phyloP scores from a whole-genome alignment of 2,797 vertebrate genomes.

The Eupleurogrammus muticus region DNA sequence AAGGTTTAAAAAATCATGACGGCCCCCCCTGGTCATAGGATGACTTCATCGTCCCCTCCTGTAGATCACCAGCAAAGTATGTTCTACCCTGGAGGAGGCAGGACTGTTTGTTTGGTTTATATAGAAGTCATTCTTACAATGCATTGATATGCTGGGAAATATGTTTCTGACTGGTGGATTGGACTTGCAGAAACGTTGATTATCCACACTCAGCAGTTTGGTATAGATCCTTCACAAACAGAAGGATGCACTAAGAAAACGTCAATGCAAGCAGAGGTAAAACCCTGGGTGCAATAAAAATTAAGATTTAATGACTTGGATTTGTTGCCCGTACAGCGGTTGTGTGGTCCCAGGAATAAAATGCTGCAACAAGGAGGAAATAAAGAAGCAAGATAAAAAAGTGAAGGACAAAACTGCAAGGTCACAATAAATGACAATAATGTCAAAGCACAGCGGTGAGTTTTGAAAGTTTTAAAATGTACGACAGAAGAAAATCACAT shows the following conservation, averaged over 20 bases:
- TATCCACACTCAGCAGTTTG: conserved; percentile 59
- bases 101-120: conserved; percentile 2
- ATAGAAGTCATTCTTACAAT: conserved; percentile 9
- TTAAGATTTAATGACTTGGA: conserved; percentile 42
- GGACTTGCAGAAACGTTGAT: conserved; percentile 44
- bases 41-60: conserved; percentile 70
- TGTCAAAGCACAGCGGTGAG: conserved; percentile 29
- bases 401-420: not conserved
- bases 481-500: conserved; percentile 36
- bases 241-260: conserved; percentile 36
- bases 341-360: conserved; percentile 23
- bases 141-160: conserved; percentile 24
- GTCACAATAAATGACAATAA: conserved; percentile 17
- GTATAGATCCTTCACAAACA: conserved; percentile 62
- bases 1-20: conserved; percentile 57
- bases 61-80: conserved; percentile 26
- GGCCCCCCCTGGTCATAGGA: conserved; percentile 62
- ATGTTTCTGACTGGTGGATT: conserved; percentile 14
- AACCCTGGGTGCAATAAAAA: conserved; percentile 51
- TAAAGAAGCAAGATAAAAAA: not conserved
- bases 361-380: not conserved
- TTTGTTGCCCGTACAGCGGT: conserved; percentile 19
- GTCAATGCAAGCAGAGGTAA: conserved; percentile 29
- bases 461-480: conserved; percentile 22
- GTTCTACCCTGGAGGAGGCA: not conserved